Percentiles rank a stretch among this genome's conserved stretches.
phyloP scores from a whole-genome alignment of 2,797 vertebrate species.

The Ambastaia sidthimunki region DNA sequence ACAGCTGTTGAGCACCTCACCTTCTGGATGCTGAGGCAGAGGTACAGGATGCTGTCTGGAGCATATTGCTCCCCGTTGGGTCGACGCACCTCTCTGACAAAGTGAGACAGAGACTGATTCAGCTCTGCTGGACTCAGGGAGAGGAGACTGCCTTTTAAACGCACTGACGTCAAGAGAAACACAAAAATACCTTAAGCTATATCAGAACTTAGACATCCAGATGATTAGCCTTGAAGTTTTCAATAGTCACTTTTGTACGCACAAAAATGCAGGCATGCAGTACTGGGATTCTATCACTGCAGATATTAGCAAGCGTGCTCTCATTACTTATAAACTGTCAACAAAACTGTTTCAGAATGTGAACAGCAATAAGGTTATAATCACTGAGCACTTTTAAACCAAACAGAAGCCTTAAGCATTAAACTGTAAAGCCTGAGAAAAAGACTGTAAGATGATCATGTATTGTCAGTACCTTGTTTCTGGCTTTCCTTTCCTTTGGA shows the following conservation, averaged over 20 bases:
- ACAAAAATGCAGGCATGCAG: neutral
- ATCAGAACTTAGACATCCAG: neutral
- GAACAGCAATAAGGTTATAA: conserved; percentile 88
- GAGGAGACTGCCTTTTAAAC: conserved; percentile 87
- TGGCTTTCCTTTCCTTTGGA: conserved; percentile 77
- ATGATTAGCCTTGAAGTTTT: too few species aligned
- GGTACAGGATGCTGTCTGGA: conserved; percentile 97
- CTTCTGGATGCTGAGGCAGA: conserved; percentile 98
- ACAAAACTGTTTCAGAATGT: conserved; percentile 84
- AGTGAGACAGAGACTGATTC: conserved; percentile 84
- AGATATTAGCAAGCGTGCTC: conserved; percentile 62
- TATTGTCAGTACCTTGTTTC: conserved; percentile 77
- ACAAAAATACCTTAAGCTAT: neutral
- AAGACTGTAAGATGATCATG: neutral
- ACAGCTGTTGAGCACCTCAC: conserved; percentile 72
- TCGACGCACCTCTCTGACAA: conserved; percentile 90
- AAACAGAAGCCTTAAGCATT: neutral
- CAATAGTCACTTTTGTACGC: neutral
- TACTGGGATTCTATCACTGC: neutral
- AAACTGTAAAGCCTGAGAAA: neutral
- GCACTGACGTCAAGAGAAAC: conserved; percentile 58
- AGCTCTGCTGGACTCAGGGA: conserved; percentile 85
- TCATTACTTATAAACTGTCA: conserved; percentile 72
- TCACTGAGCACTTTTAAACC: conserved; percentile 80
- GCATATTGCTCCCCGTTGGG: conserved; percentile 91